Conservation (phyloP, 2,797 vertebrate genomes). For the Adelosebastes latens region DNA sequence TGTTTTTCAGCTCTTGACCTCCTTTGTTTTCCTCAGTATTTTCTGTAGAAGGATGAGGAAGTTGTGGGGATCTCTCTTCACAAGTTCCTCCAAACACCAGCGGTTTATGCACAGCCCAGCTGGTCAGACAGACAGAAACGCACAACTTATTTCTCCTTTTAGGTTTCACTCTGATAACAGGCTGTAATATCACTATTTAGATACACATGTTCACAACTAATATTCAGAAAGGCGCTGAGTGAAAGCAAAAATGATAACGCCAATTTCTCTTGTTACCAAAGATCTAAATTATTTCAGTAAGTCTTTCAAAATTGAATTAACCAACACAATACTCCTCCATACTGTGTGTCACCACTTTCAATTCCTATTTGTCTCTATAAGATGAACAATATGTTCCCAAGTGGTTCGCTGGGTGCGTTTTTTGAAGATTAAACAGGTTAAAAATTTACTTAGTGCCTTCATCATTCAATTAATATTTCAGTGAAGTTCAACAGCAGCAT, state of each 20-base stretch:
- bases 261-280: neutral
- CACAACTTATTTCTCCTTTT: constrained; percentile 56
- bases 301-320: neutral
- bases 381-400: neutral
- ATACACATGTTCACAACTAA: neutral
- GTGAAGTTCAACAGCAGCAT: too few species aligned
- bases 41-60: constrained; percentile 91
- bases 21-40: constrained; percentile 86
- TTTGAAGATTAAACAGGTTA: neutral
- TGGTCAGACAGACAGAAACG: constrained; percentile 52
- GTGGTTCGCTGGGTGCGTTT: neutral
- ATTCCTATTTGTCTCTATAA: constrained; percentile 48
- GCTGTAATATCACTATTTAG: neutral
- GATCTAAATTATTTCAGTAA: neutral
- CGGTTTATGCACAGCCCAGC: constrained; percentile 91
- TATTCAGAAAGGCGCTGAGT: neutral
- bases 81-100: constrained; percentile 94
- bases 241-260: rapidly evolving
- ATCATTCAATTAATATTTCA: too few species aligned
- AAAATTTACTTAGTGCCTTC: neutral
- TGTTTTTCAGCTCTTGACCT: constrained; percentile 73
- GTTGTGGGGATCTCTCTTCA: constrained; percentile 88
- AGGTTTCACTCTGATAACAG: constrained; percentile 13
- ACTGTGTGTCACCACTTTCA: constrained; percentile 56
- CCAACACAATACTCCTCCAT: neutral